Evolutionary conservation across 2,888 invertebrate species (phyloP).

Genomic region (Zonitis immaculata): DNA sequence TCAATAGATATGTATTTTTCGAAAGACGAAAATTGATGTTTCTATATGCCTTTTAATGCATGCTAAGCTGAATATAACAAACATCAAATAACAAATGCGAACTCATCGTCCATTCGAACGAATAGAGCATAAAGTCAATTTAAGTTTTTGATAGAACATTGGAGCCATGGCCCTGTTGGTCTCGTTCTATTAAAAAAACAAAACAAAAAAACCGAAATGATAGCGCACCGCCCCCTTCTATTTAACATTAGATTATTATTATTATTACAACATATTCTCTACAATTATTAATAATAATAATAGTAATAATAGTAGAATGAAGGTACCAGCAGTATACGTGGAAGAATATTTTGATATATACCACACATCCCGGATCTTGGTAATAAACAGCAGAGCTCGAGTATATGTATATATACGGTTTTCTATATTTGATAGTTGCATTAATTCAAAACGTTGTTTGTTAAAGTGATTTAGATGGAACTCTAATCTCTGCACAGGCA

Average conservation of each 20-base stretch:
- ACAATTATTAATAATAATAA: too few species aligned
- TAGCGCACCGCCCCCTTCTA: background rate
- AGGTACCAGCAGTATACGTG: background rate
- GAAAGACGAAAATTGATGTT: too few species aligned
- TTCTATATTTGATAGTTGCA: slow-evolving; percentile 23
- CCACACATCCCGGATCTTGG: slow-evolving; percentile 1
- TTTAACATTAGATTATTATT: background rate
- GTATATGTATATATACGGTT: background rate
- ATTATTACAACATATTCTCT: background rate
- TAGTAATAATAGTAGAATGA: background rate
- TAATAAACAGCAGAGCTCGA: background rate
- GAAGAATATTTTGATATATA: background rate
- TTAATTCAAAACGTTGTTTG: slow-evolving; percentile 29
- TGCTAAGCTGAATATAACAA: too few species aligned
- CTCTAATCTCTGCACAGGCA: slow-evolving; percentile 19
- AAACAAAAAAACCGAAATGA: too few species aligned
- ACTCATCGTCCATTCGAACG: too few species aligned
- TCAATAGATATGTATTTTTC: too few species aligned
- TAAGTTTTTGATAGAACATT: too few species aligned
- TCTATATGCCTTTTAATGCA: too few species aligned
- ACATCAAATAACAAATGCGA: too few species aligned
- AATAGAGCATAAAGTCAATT: too few species aligned
- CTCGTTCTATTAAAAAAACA: too few species aligned
- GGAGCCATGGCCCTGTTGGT: too few species aligned
- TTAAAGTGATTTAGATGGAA: slow-evolving; percentile 21